Evolutionary conservation across 2,797 vertebrate species (phyloP), one percentile per base, ranked within the genome.

Genomic region (Chanos chanos): DNA sequence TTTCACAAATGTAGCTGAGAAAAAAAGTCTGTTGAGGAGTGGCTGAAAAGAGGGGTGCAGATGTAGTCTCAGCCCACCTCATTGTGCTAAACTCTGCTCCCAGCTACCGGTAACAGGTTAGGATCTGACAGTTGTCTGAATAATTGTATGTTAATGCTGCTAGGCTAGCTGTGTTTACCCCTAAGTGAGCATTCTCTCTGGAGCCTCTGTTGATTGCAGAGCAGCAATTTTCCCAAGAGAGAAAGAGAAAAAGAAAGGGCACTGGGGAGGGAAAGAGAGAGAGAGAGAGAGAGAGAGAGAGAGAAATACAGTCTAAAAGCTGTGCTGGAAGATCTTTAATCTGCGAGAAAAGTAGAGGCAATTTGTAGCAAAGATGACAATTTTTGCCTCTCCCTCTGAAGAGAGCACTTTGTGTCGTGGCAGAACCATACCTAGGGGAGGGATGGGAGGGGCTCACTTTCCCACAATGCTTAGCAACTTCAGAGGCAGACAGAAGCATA

Each of bases 101-200:
- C 66, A 79, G 70, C 73, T 73, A 74, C 75, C 55, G 18, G 71
- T 76, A 76, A 81, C 74, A 68, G 73, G 79, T 71, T 70, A 34
- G 73, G 16, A 79, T 73, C 79, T 88, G 83, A 87, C 83, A 85
- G 79, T 81, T 81, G 75, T 81, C 83, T 85, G 83, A 87, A 87
- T 87, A 87, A 88, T 88, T 84, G 79, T 81, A 86, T 85, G 85
- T 83, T 88, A 89, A 90, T 87, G 84, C 84, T 78, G 58, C 43
- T n/a, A 71, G 81, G 82, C 84, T 82, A 84, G 84, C 87, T 86
- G 83, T 85, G 83, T 87, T 89, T 88, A 88, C 85, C 80, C 81
- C 79, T 85, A 83, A 89, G 87, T 87, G 86, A n/a, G n/a, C n/a
- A n/a, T n/a, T n/a, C n/a, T n/a, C 83, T 78, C 72, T 68, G 40